Evolutionary conservation across 2,888 invertebrate genomes (phyloP).

Genomic region (Bembecia ichneumoniformis): DNA sequence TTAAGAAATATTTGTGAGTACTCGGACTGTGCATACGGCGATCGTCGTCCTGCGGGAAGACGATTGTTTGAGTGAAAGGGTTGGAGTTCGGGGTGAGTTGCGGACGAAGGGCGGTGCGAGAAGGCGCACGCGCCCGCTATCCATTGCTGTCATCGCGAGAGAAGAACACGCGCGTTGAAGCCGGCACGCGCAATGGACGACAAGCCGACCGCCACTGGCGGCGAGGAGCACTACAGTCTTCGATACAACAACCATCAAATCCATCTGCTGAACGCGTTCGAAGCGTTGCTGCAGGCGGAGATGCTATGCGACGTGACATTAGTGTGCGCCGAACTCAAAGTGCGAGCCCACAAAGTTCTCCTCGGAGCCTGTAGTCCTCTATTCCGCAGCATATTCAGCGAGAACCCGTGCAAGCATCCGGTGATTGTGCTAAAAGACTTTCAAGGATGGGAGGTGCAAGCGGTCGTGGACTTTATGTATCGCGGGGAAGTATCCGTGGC

Average conservation of each 20-base stretch:
- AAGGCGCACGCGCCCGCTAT: constrained; percentile 55
- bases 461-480: constrained; percentile 94
- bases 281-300: constrained; percentile 88
- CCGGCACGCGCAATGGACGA: constrained; percentile 63
- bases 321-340: constrained; percentile 87
- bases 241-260: constrained; percentile 95
- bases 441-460: constrained; percentile 89
- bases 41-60: constrained; percentile 44
- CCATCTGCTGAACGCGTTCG: constrained; percentile 90
- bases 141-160: constrained; percentile 22
- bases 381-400: constrained; percentile 89
- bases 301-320: constrained; percentile 91
- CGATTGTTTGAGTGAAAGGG: constrained; percentile 59
- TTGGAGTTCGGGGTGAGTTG: constrained; percentile 51
- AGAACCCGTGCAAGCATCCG: constrained; percentile 94
- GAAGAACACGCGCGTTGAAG: constrained; percentile 44
- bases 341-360: constrained; percentile 92
- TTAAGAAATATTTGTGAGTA: constrained; percentile 1
- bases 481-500: constrained; percentile 92
- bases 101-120: constrained; percentile 58
- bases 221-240: constrained; percentile 88
- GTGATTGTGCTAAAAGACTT: constrained; percentile 93
- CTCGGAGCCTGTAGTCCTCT: constrained; percentile 91
- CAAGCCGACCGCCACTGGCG: constrained; percentile 46
- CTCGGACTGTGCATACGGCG: constrained; percentile 43